Evolutionary conservation across 1,140 invertebrate species (phyloP).

Genomic region (Triops cancriformis): DNA sequence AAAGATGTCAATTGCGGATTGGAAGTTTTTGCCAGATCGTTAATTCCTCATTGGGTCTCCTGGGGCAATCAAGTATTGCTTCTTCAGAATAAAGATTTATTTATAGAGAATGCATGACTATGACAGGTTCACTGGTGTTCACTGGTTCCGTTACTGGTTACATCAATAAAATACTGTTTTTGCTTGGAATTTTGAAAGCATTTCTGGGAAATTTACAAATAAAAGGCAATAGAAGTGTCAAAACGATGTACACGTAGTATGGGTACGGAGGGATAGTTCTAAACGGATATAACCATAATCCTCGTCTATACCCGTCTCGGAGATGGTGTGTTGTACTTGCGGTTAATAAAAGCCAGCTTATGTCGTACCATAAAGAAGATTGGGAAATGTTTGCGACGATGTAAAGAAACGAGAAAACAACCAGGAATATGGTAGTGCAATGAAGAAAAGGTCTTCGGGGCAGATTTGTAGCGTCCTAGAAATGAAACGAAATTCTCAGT

Average conservation of each 20-base stretch:
- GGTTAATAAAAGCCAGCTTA: background rate
- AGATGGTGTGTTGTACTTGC: background rate
- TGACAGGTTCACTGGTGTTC: too few species aligned
- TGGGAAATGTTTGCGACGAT: background rate
- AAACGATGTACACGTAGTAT: background rate
- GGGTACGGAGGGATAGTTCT: background rate
- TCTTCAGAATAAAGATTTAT: constrained; percentile 59
- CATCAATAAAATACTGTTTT: background rate
- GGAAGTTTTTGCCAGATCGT: constrained; percentile 82
- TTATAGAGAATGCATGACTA: constrained; percentile 34
- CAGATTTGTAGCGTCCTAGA: background rate
- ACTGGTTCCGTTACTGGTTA: too few species aligned
- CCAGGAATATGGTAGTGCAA: background rate
- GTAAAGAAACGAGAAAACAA: background rate
- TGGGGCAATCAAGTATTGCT: constrained; percentile 75
- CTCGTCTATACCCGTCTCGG: background rate
- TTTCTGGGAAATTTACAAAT: background rate
- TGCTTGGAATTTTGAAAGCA: background rate
- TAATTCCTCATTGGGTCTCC: constrained; percentile 72
- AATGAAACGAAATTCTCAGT: background rate
- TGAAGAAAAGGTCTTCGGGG: background rate
- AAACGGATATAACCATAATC: background rate
- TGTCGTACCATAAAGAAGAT: background rate
- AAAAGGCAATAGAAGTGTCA: background rate
- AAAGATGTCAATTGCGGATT: constrained; percentile 53